phyloP scores from a whole-genome alignment of 2,888 invertebrate species.

The Melitaea athalia region DNA sequence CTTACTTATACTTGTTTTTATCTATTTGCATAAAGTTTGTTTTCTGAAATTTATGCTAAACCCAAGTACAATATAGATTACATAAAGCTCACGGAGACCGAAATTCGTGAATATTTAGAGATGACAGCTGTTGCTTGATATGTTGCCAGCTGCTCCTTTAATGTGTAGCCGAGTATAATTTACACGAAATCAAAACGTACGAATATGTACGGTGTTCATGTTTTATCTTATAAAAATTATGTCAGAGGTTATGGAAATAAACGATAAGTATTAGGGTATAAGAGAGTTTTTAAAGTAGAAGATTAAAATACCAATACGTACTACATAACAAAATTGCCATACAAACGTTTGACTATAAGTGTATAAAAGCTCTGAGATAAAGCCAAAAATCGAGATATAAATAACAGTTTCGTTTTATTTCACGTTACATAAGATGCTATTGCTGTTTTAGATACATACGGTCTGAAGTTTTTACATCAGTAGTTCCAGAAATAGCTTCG shows the following conservation, averaged over 20 bases:
- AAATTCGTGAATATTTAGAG: constrained; percentile 5
- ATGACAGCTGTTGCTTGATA: constrained; percentile 15
- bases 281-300: no score
- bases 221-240: background rate
- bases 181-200: constrained; percentile 7
- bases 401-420: no score
- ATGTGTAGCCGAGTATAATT: constrained; percentile 9
- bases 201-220: background rate
- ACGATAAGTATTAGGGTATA: no score
- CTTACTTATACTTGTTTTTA: background rate
- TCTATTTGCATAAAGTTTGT: background rate
- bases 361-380: no score
- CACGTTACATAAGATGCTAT: no score
- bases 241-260: no score
- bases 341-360: no score
- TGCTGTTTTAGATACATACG: background rate
- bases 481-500: background rate
- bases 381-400: no score
- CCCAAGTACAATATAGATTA: background rate
- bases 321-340: no score
- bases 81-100: constrained; percentile 1
- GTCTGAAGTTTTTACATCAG: background rate
- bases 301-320: no score
- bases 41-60: background rate
- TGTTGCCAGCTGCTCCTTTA: constrained; percentile 17